A percentile compares a stretch with the other conserved stretches of the same genome.
phyloP scores from a whole-genome alignment of 2,797 vertebrate species.

The Clarias fuscus region DNA sequence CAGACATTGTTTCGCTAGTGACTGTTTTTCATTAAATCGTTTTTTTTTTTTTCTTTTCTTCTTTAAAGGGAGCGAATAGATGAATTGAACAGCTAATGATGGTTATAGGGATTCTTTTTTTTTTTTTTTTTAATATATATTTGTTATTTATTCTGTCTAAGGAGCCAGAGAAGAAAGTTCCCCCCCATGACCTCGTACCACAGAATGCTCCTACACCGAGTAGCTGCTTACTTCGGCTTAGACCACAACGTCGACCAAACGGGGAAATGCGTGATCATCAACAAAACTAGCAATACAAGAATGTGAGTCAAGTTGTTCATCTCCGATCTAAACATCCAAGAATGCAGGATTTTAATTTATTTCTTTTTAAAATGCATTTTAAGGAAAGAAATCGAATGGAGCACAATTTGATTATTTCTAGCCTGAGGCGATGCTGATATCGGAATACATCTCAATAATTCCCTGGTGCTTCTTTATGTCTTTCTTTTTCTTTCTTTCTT shows the following conservation, averaged over 20 bases:
- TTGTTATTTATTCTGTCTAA: conserved; percentile 59
- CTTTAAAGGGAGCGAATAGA: conserved; percentile 11
- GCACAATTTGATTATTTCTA: conserved; percentile 8
- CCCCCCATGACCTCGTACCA: conserved; percentile 99
- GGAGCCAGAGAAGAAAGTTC: conserved; percentile 95
- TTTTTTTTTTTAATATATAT: neutral
- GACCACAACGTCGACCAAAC: conserved; percentile 98
- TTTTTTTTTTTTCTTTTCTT: neutral
- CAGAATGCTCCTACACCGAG: conserved; percentile 95
- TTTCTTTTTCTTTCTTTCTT: too few species aligned
- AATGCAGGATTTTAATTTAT: conserved; percentile 9
- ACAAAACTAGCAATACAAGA: conserved; percentile 98
- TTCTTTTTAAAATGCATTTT: neutral
- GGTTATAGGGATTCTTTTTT: conserved; percentile 1
- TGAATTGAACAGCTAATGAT: conserved; percentile 39
- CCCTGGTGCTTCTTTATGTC: too few species aligned
- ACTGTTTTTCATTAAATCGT: neutral
- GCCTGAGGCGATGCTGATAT: neutral
- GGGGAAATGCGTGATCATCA: conserved; percentile 96
- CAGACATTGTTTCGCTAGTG: neutral
- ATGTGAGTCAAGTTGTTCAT: conserved; percentile 80
- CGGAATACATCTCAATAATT: neutral
- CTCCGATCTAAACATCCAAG: conserved; percentile 19
- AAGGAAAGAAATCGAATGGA: neutral
- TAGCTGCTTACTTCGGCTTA: conserved; percentile 97